These are phyloP conservation scores for Hetaerina americana DNA, from an alignment of 1,140 invertebrate genomes.

Conservation along the genomic window DNA sequence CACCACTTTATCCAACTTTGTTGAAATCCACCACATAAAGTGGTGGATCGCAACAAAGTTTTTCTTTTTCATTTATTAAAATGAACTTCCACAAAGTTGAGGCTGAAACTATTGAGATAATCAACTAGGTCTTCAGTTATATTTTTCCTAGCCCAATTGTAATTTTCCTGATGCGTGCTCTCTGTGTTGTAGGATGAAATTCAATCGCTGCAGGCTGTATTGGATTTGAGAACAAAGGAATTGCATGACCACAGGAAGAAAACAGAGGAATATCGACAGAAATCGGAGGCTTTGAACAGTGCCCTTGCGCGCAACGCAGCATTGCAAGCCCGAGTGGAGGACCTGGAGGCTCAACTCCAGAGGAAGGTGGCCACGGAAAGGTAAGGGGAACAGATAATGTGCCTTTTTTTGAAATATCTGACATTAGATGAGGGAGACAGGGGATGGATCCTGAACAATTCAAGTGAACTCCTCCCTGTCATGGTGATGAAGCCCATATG, in stretches of 20 bases:
- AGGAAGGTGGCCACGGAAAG: conserved; percentile 39
- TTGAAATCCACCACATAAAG: not conserved
- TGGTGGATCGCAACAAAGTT: not conserved
- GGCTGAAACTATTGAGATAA: not conserved
- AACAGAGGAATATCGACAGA: conserved; percentile 36
- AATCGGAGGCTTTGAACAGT: conserved; percentile 38
- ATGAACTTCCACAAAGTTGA: not conserved
- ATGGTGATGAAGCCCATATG: no score
- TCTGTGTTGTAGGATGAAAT: conserved; percentile 47
- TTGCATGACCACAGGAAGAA: conserved; percentile 51
- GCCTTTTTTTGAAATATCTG: no score
- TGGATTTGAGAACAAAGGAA: conserved; percentile 61
- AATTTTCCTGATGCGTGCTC: conserved; percentile 15
- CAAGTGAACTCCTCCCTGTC: no score
- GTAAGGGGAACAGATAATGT: conserved; percentile 25
- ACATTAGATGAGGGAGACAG: no score
- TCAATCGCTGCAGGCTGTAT: conserved; percentile 56
- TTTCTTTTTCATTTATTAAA: not conserved
- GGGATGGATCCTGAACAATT: no score
- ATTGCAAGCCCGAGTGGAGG: conserved; percentile 50
- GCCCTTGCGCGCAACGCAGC: conserved; percentile 37
- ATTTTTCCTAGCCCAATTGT: not conserved
- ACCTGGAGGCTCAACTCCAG: conserved; percentile 49
- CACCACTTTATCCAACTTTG: not conserved
- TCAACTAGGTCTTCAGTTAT: not conserved